These are phyloP conservation scores for Sesia bembeciformis DNA, from an alignment of 2,888 invertebrate genomes.

Conservation along the genomic window DNA sequence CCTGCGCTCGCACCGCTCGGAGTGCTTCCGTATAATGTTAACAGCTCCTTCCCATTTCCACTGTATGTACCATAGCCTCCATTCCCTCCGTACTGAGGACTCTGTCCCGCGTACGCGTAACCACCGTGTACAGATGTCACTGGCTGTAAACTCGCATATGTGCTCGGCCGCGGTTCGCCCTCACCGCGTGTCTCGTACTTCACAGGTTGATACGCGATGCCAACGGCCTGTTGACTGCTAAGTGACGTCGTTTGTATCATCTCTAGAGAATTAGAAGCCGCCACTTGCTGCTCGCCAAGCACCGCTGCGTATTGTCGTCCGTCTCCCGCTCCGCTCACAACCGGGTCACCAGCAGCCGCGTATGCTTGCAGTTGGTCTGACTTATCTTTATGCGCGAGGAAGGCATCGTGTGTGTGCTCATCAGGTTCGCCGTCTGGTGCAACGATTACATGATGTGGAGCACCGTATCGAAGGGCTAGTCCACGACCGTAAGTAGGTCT, in stretches of 20 bases:
- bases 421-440: conserved; percentile 40
- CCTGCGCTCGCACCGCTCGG: conserved; percentile 27
- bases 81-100: conserved; percentile 40
- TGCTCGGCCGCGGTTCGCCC: conserved; percentile 51
- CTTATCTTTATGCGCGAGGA: conserved; percentile 40
- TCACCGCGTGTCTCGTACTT: conserved; percentile 63
- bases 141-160: conserved; percentile 78
- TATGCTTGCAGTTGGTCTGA: conserved; percentile 34
- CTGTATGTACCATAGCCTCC: conserved; percentile 25
- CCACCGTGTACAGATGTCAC: conserved; percentile 69
- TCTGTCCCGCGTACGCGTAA: conserved; percentile 46
- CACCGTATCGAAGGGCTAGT: conserved; percentile 45
- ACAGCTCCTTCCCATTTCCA: conserved; percentile 32
- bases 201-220: conserved; percentile 56
- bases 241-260: conserved; percentile 55
- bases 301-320: conserved; percentile 44
- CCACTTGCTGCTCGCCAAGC: conserved; percentile 34
- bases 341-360: conserved; percentile 16
- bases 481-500: conserved; percentile 30
- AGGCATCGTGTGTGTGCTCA: conserved; percentile 42
- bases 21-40: conserved; percentile 46
- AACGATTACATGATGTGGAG: conserved; percentile 49
- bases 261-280: conserved; percentile 39
- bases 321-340: conserved; percentile 22
- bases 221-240: conserved; percentile 52